Evolutionary conservation across 2,113 vertebrate species (phyloP).

Genomic region (Vidua chalybeata): DNA sequence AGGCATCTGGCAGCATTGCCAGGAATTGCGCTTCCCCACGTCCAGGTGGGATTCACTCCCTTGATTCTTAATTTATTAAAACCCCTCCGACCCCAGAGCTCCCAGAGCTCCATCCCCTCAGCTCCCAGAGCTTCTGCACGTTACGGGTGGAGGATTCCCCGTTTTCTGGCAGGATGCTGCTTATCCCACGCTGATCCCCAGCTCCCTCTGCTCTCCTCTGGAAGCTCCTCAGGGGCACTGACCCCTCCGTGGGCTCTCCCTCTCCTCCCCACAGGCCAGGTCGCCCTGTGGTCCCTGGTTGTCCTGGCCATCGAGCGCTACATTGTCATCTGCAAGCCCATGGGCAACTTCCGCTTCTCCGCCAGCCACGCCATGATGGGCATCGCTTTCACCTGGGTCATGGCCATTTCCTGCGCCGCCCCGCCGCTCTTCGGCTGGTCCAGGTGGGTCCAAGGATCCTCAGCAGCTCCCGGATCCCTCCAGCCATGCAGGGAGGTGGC

Average conservation of each 20-base stretch:
- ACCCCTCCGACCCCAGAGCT: neutral
- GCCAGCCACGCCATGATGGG: conserved; percentile 72
- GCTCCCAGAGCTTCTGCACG: neutral
- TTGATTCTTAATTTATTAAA: neutral
- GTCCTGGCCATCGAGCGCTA: conserved; percentile 82
- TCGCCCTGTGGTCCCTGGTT: conserved; percentile 81
- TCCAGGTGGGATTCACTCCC: neutral
- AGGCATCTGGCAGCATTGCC: neutral
- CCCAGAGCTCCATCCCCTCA: neutral
- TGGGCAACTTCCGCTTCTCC: conserved; percentile 81
- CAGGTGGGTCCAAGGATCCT: conserved; percentile 53
- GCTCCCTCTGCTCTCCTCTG: neutral
- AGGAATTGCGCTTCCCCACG: neutral
- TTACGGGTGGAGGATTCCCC: fast-evolving
- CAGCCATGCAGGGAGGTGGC: neutral
- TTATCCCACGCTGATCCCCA: neutral
- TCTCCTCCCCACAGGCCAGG: conserved; percentile 58
- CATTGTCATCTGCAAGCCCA: conserved; percentile 82
- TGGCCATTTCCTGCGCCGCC: conserved; percentile 73
- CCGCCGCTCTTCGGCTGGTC: conserved; percentile 82
- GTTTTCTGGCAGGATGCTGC: neutral
- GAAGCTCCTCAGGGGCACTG: neutral
- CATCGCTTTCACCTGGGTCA: conserved; percentile 78
- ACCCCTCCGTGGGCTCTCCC: neutral
- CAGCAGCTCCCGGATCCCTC: neutral